Base-by-base conservation (phyloP, 2,888 invertebrate genomes). In the Acronicta psi region DNA sequence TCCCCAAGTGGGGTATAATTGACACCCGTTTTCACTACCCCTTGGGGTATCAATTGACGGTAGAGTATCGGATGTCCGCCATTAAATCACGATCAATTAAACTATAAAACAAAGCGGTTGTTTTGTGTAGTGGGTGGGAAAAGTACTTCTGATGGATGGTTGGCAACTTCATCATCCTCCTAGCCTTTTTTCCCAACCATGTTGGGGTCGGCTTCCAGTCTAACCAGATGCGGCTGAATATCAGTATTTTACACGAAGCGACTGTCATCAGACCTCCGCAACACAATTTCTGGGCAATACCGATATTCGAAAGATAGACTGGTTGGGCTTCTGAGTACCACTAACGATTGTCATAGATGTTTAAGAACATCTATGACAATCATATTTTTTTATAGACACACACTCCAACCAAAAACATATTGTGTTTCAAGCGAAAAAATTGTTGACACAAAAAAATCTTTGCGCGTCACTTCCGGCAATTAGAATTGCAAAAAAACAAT, bases 391-490 rank as follows among this genome's bases (percentile, higher is more conserved):
- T 20, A 20, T 37, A 14, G 37, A n/a, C 5, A 37, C n/a, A 25
- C 50, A 70, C 57, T 40, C 50, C 57, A 60, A 36, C 16, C 46
- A 59, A 47, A 58, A 55, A 18, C 53, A 43, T 60, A 63, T 59
- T 69, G 56, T 53, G 56, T 66, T 52, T 66, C 68, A 69, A 43
- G 55, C 69, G 65, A 62, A 79, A 77, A 79, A 78, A 75, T 41
- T 78, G 81, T 78, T 77, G 80, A 75, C 73, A 62, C 54, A 69
- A 73, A 73, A 71, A 65, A 70, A 67, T 47, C 52, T n/a, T 53
- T 8, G 31, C 45, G 47, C 59, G 56, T 60, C 70, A 68, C 75
- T 81, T 80, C 78, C 80, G 78, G 63, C 75, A 65, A 79, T 80
- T 76, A 80, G 38, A 18, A 53, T 51, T 57, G 62, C 46, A 72